phyloP scores from a whole-genome alignment of 2,797 vertebrate species.

The Argya squamiceps region DNA sequence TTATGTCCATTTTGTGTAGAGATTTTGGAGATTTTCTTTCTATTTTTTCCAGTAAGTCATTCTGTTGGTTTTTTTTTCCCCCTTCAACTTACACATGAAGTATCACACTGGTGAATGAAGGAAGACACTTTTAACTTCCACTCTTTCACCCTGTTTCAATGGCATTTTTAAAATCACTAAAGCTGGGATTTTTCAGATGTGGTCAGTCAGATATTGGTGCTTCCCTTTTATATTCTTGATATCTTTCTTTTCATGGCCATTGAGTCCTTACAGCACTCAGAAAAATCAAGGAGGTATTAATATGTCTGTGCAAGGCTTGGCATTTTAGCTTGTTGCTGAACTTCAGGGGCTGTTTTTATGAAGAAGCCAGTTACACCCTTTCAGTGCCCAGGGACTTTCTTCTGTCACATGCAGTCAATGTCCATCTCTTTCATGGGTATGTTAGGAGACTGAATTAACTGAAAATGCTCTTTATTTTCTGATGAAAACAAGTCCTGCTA shows the following conservation, averaged over 20 bases:
- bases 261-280: background rate
- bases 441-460: background rate
- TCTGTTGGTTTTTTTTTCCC: accelerated
- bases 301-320: background rate
- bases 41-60: background rate
- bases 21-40: background rate
- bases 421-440: background rate
- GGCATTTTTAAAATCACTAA: background rate
- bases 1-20: background rate
- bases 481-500: background rate
- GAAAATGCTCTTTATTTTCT: background rate
- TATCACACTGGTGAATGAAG: background rate
- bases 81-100: background rate
- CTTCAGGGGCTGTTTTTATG: background rate
- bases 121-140: background rate
- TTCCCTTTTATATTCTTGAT: background rate
- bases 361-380: background rate
- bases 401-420: background rate
- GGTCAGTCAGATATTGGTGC: background rate
- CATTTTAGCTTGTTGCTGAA: background rate
- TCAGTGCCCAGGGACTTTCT: background rate
- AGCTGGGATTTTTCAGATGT: background rate
- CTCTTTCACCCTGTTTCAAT: background rate
- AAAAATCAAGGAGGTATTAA: background rate
- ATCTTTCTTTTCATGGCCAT: background rate